Base-by-base conservation (phyloP, 2,797 vertebrate species). In the Acestrorhynchus altus region DNA sequence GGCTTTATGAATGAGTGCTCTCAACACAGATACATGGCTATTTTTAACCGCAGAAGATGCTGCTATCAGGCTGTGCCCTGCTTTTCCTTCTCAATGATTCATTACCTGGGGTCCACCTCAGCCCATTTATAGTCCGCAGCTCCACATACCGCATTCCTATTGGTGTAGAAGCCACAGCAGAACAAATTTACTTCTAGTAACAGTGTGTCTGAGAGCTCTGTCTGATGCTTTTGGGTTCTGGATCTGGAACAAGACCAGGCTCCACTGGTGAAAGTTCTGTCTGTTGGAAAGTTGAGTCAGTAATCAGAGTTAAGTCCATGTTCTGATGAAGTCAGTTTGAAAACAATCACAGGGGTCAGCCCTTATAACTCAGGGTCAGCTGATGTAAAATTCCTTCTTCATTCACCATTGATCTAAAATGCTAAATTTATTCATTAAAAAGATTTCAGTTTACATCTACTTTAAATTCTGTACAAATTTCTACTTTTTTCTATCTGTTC, bases 51-150 rank as follows among this genome's bases (percentile, higher is more conserved):
- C n/a, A 52, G 26, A 35, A 56, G 54, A 59, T 47, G 67, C 59
- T 81, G 35, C 77, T 68, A 71, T 79, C 73, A 66, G 65, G 40
- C 57, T 52, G 35, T 77, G 76, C 59, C 79, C 76, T 72, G 63
- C 49, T 57, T 68, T 81, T 67, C 54, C 63, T 75, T 73, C 63
- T 65, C 68, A 16, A n/a, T 81, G 73, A 72, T 79, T 83, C 76
- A 72, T 83, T 81, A 82, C 74, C 51, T 54, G 72, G 59, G 64
- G 66, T 76, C 69, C 51, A 74, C 46, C 57, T 40, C n/a, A 70
- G 64, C 49, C 67, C 60, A 79, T 78, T 77, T 74, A 60, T 63
- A 64, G 31, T 73, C 59, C 31, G 26, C 35, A 47, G 20, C 39
- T 10, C 16, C 20, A 31, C 79, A 26, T 24, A 46, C 69, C 39